Evolutionary conservation across 2,888 invertebrate species (phyloP).

Genomic region (Coelopa pilipes): DNA sequence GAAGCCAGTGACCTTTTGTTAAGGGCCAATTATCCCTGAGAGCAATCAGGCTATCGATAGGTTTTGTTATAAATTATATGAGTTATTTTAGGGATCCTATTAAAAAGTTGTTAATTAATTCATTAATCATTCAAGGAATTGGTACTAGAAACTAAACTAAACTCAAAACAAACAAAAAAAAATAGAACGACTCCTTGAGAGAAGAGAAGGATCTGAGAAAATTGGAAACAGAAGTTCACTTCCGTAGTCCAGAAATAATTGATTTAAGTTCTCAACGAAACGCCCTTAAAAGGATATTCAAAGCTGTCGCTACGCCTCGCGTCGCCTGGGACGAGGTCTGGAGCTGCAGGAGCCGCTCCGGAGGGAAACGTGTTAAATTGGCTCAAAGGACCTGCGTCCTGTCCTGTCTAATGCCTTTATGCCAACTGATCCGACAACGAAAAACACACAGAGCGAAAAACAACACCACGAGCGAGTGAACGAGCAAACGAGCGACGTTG

Average conservation of each 20-base stretch:
- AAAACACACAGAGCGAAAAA: not conserved
- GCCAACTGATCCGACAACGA: slow-evolving; percentile 23
- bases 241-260: not conserved
- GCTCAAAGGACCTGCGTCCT: slow-evolving; percentile 29
- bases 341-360: not conserved
- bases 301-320: not conserved
- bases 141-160: too few species aligned
- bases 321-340: not conserved
- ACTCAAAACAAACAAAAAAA: too few species aligned
- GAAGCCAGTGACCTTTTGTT: too few species aligned
- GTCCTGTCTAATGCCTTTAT: not conserved
- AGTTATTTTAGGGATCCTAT: too few species aligned
- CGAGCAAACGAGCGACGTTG: not conserved
- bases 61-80: too few species aligned
- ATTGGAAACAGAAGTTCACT: too few species aligned
- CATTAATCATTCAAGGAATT: too few species aligned
- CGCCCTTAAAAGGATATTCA: not conserved
- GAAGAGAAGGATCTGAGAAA: too few species aligned
- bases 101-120: too few species aligned
- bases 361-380: slow-evolving; percentile 31
- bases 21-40: too few species aligned
- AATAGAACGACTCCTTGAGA: not conserved
- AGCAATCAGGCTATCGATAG: too few species aligned
- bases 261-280: not conserved
- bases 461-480: not conserved